Percentiles rank a stretch among this genome's conserved stretches.
These are phyloP conservation scores for Mesorhabditis sp. DNA, from an alignment of 2,888 invertebrate species.

Conservation along the genomic window DNA sequence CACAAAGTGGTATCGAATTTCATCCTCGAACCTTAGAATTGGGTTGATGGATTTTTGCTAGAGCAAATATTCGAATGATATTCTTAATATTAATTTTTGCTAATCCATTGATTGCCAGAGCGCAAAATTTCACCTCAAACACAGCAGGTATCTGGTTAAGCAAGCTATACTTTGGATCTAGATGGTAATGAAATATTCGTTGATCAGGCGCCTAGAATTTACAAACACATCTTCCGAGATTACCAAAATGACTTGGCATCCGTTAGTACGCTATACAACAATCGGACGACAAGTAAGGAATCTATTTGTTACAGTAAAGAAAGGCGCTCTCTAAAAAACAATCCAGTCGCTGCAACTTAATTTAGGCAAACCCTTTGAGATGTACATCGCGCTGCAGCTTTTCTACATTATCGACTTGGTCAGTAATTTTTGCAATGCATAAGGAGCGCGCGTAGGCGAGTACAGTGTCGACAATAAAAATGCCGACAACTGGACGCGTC, in stretches of 20 bases:
- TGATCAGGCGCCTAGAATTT: neutral
- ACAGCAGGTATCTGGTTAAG: neutral
- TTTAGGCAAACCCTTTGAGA: too few relatives aligned
- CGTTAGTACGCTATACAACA: neutral
- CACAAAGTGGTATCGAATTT: neutral
- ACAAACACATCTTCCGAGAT: neutral
- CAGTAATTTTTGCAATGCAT: too few relatives aligned
- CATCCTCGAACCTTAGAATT: neutral
- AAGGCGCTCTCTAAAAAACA: too few relatives aligned
- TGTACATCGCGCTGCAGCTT: too few relatives aligned
- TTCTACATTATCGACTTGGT: too few relatives aligned
- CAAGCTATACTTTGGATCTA: neutral
- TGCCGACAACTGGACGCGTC: too few relatives aligned
- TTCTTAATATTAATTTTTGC: constrained; percentile 1
- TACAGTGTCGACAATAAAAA: too few relatives aligned
- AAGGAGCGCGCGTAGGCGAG: too few relatives aligned
- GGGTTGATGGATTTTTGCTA: neutral
- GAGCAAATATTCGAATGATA: neutral
- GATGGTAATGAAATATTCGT: neutral
- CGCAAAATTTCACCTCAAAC: too few relatives aligned
- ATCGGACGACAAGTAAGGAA: neutral
- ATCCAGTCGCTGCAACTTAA: too few relatives aligned
- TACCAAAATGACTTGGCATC: neutral
- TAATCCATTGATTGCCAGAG: neutral
- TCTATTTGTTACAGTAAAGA: too few relatives aligned